A percentile compares a stretch with the other conserved stretches of the same genome.
phyloP scores from a whole-genome alignment of 2,113 vertebrate species.

The Hippoglossus stenolepis region DNA sequence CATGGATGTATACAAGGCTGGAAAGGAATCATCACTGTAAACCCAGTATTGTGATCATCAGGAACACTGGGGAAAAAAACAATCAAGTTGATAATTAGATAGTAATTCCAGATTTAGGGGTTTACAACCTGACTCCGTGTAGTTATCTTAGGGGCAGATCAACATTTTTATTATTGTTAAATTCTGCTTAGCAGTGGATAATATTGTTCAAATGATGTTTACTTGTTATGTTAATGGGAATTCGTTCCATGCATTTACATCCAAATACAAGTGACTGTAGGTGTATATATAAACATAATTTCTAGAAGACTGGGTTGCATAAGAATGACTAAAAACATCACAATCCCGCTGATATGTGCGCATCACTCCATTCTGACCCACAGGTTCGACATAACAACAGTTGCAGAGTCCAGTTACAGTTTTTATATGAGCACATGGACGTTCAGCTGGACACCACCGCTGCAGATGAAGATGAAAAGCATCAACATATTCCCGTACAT shows the following conservation, averaged over 20 bases:
- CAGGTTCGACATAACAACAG: neutral
- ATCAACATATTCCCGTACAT: neutral
- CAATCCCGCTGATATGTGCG: neutral
- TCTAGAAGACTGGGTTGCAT: too few species aligned
- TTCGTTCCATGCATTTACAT: neutral
- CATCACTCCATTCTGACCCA: neutral
- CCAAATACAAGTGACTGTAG: neutral
- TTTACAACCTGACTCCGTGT: too few species aligned
- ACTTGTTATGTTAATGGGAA: neutral
- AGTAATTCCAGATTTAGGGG: too few species aligned
- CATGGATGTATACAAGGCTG: too few species aligned
- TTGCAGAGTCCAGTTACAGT: neutral
- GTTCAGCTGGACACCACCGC: neutral
- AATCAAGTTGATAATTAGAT: too few species aligned
- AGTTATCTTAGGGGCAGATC: too few species aligned
- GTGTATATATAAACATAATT: neutral
- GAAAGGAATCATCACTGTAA: too few species aligned
- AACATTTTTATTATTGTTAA: neutral
- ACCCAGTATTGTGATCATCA: too few species aligned
- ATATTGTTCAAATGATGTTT: too few species aligned
- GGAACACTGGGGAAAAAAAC: too few species aligned
- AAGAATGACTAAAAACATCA: too few species aligned
- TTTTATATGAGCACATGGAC: neutral
- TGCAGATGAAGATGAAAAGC: slow-evolving; percentile 17
- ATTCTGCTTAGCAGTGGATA: neutral